Percentiles rank a stretch among this genome's conserved stretches.
phyloP scores from a whole-genome alignment of 2,888 invertebrate species.

The Pseudococcus jackbeardsleyi region DNA sequence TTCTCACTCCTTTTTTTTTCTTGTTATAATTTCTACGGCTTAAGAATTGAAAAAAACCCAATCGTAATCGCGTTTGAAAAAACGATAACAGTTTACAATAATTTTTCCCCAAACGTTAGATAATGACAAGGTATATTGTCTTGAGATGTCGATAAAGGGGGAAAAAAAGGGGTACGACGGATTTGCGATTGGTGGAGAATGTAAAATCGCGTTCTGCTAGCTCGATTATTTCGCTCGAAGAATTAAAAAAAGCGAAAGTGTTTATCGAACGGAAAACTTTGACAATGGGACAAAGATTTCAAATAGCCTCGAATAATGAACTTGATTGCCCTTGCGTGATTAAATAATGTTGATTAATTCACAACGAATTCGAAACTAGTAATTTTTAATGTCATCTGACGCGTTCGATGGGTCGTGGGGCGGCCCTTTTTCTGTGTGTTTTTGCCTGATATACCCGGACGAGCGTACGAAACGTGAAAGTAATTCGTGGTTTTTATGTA shows the following conservation, averaged over 20 bases:
- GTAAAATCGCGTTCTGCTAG: background rate
- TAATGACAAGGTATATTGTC: background rate
- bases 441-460: background rate
- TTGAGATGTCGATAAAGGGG: background rate
- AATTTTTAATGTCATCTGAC: conserved; percentile 41
- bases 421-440: conserved; percentile 25
- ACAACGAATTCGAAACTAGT: conserved; percentile 40
- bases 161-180: background rate
- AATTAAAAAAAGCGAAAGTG: conserved; percentile 14
- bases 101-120: background rate
- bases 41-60: no score
- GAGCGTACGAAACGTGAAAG: background rate
- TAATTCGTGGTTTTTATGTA: conserved; percentile 14
- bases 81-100: background rate
- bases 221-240: background rate
- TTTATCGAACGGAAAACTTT: conserved; percentile 40
- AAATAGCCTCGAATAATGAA: conserved; percentile 38
- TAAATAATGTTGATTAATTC: conserved; percentile 31
- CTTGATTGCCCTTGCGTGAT: conserved; percentile 37
- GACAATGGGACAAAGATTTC: conserved; percentile 44
- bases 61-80: background rate
- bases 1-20: background rate
- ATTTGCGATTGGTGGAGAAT: background rate
- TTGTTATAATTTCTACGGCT: no score
- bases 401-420: background rate